phyloP scores from a whole-genome alignment of 2,888 invertebrate species.

The Drosophila antonietae region DNA sequence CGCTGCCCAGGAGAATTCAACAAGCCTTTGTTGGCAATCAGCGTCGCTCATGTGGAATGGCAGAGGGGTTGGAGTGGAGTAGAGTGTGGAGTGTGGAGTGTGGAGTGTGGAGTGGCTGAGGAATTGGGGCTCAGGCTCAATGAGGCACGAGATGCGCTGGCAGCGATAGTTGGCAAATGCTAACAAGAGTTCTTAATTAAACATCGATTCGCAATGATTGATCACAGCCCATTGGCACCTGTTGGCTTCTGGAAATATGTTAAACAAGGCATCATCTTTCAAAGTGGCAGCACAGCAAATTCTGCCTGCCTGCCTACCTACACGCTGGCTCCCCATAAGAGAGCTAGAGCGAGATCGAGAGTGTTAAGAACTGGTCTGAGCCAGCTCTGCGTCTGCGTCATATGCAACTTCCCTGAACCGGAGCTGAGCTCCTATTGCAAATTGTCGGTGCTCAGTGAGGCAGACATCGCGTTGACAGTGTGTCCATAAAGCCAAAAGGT shows the following conservation, averaged over 20 bases:
- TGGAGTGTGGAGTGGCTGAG: not conserved
- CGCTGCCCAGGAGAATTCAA: conserved; percentile 53
- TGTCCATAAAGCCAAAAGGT: conserved; percentile 51
- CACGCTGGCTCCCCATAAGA: conserved; percentile 5
- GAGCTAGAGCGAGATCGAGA: conserved; percentile 13
- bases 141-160: conserved; percentile 61
- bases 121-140: conserved; percentile 27
- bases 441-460: conserved; percentile 67
- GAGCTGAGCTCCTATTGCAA: conserved; percentile 58
- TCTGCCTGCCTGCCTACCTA: conserved; percentile 31
- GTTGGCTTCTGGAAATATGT: conserved; percentile 85
- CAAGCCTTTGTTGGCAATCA: conserved; percentile 74
- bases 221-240: conserved; percentile 84
- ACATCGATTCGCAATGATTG: conserved; percentile 84
- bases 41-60: conserved; percentile 48
- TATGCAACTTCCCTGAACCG: conserved; percentile 60
- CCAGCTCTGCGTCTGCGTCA: conserved; percentile 56
- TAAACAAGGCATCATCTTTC: conserved; percentile 81
- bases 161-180: conserved; percentile 75
- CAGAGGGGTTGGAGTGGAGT: conserved; percentile 3
- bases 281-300: conserved; percentile 42
- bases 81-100: not conserved
- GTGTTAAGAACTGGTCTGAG: conserved; percentile 73
- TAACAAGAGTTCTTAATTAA: conserved; percentile 85
- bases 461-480: conserved; percentile 76